phyloP scores from a whole-genome alignment of 2,888 invertebrate species.

The Ferrisia virgata region DNA sequence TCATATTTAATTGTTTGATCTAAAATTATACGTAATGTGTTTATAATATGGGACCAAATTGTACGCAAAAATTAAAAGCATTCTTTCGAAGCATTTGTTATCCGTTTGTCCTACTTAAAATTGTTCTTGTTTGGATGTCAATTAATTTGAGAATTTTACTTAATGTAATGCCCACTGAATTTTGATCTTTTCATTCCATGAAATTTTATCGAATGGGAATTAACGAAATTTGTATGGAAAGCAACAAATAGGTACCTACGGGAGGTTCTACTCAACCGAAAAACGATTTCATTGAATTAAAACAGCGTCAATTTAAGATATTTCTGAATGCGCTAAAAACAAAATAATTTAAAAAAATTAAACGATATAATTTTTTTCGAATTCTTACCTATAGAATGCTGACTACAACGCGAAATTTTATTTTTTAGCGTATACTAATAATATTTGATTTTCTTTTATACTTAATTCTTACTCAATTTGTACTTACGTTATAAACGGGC shows the following conservation, averaged over 20 bases:
- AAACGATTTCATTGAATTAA: too few species aligned
- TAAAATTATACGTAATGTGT: constrained; percentile 11
- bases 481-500: neutral
- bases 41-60: constrained; percentile 21
- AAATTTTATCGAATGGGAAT: too few species aligned
- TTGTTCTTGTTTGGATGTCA: neutral
- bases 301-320: neutral
- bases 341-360: neutral
- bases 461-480: neutral
- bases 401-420: neutral
- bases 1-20: neutral
- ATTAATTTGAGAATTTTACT: neutral
- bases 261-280: too few species aligned
- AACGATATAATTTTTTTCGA: neutral
- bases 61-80: neutral
- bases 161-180: neutral
- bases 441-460: neutral
- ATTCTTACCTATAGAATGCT: neutral
- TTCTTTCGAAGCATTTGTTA: neutral
- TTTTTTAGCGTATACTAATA: neutral
- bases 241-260: too few species aligned
- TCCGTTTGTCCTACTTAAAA: neutral
- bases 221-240: too few species aligned
- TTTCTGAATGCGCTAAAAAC: neutral
- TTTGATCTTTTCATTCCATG: too few species aligned